Evolutionary conservation across 2,797 vertebrate genomes (phyloP), one percentile per base, ranked within the genome.

Genomic region (Mallotus villosus): DNA sequence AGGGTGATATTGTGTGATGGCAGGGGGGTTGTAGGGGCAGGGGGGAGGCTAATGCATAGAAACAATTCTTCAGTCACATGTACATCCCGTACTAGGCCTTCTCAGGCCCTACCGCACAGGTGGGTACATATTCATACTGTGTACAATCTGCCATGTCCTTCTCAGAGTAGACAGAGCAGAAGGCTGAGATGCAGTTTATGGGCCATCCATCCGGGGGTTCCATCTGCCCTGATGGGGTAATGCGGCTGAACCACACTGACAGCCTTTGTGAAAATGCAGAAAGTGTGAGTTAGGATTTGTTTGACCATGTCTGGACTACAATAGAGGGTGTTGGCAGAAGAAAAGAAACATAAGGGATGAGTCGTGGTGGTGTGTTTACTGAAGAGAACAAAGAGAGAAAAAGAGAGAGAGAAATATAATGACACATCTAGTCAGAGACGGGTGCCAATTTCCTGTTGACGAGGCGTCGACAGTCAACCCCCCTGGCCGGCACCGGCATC

Each of bases 371-470:
- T 55, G 74, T 76, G 82, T 74, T 82, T 67, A 71, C 76, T 72
- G 70, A 78, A 79, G 67, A 75, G 46, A 79, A 59, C 61, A 76
- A 71, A 75, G 69, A 79, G 25, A 19, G 12, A 8, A n/a, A 63
- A 3, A 22, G 9, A 63, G 27, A 21, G 41, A 58, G 19, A 68
- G 63, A 59, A 17, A 22, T 9, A 71, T 19, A 67, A 9, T 49
- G 53, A 46, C 1, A 66, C 16, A 66, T 14, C 22, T 22, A 17
- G 16, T 37, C 3, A 46, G 32, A 11, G 41, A 41, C 22, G 41
- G 62, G 41, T 12, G 86, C 84, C 89, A 91, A 90, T 89, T 90
- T 90, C 85, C 88, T 87, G 84, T 86, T 83, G 84, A 88, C 86
- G 86, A 86, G 85, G 83, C 71, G 79, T 80, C 89, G 89, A 90